Percentiles rank a stretch among this genome's conserved stretches.
phyloP scores from a whole-genome alignment of 1,140 invertebrate genomes.

The Drosophila sucinea region DNA sequence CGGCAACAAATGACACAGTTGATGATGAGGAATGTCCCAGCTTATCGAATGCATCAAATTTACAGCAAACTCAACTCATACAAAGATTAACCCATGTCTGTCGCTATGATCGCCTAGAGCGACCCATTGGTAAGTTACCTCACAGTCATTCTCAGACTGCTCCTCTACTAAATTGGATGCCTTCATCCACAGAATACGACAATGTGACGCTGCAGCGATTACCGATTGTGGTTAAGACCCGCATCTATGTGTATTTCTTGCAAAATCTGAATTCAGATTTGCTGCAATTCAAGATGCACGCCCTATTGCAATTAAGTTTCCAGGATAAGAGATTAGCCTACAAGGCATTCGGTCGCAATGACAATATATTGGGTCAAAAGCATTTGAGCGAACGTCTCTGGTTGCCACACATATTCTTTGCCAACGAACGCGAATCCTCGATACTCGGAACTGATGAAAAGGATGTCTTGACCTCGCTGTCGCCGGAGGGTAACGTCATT shows the following conservation, averaged over 20 bases:
- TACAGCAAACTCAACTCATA: conserved; percentile 76
- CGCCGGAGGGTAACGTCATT: conserved; percentile 89
- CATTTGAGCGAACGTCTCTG: conserved; percentile 88
- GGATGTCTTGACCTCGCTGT: conserved; percentile 90
- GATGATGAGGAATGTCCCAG: conserved; percentile 70
- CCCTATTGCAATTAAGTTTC: conserved; percentile 90
- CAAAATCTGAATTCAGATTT: conserved; percentile 91
- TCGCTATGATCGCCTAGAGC: conserved; percentile 74
- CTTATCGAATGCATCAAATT: conserved; percentile 51
- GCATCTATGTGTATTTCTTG: conserved; percentile 90
- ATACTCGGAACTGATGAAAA: conserved; percentile 88
- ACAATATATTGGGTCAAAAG: conserved; percentile 88
- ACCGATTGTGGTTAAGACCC: conserved; percentile 86
- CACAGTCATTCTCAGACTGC: too few species aligned
- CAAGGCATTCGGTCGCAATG: conserved; percentile 84
- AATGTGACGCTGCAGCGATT: conserved; percentile 60
- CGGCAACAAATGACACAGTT: conserved; percentile 31
- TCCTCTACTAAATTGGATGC: too few species aligned
- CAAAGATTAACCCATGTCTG: conserved; percentile 76
- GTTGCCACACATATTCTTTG: conserved; percentile 91
- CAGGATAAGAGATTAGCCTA: conserved; percentile 88
- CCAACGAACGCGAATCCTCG: conserved; percentile 91
- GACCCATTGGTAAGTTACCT: conserved; percentile 58
- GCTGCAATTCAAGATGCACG: conserved; percentile 92
- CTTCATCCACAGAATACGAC: conserved; percentile 49